phyloP scores from a whole-genome alignment of 2,113 vertebrate species.

The Himantopus leucocephalus region DNA sequence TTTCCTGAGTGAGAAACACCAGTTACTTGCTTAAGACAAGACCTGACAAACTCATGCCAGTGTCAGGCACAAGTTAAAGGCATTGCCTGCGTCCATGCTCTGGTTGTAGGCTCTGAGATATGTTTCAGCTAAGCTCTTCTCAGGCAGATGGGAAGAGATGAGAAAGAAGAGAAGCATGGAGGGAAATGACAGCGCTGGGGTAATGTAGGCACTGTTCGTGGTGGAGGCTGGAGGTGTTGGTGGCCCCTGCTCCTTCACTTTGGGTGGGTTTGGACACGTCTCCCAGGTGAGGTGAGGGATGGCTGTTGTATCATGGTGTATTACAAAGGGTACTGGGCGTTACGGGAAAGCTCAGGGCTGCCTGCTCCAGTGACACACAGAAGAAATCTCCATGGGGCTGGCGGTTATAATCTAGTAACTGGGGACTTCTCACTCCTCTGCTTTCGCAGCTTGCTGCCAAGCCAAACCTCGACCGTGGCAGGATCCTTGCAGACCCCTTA shows the following conservation, averaged over 20 bases:
- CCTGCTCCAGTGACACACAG: background rate
- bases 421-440: background rate
- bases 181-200: background rate
- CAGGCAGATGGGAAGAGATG: background rate
- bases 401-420: no score
- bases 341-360: background rate
- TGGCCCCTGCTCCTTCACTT: background rate
- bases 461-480: fast-evolving
- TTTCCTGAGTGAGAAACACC: background rate
- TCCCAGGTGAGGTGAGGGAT: background rate
- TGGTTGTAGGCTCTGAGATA: background rate
- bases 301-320: background rate
- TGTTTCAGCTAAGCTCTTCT: background rate
- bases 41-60: background rate
- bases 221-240: background rate
- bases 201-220: background rate
- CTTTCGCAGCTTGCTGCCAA: background rate
- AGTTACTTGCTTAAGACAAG: background rate
- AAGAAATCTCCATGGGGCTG: background rate
- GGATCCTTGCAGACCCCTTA: conserved; percentile 23
- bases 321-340: no score
- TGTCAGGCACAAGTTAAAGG: background rate
- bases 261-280: background rate
- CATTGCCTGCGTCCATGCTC: background rate
- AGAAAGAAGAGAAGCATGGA: background rate